Base-by-base conservation (phyloP, 2,888 invertebrate genomes). In the Spialia ferax region DNA sequence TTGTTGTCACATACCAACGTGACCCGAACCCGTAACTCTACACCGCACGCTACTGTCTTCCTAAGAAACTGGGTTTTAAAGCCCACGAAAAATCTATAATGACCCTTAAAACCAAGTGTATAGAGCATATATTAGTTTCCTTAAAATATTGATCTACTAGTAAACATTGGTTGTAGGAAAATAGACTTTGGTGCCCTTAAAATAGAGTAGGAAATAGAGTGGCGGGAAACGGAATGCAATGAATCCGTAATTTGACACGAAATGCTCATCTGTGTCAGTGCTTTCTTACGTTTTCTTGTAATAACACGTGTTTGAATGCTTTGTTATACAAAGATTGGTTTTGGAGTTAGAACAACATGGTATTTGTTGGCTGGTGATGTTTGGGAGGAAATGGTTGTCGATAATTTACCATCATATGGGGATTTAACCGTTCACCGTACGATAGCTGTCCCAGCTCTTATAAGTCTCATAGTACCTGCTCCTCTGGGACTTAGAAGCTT, bases 241-340 rank as follows among this genome's bases (percentile, higher is more conserved):
- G 81, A 85, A 88, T 87, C 83, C 78, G 88, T 85, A 88, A 89
- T 77, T 79, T 77, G 86, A 85, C 78, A 79, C 84, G 79, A 79
- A 83, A 84, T 79, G 81, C 59, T 65, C 65, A 65, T 65, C 77
- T 79, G 77, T 80, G 86, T 84, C 84, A 84, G 83, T 82, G 83
- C 76, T 81, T 84, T 83, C 82, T 81, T 79, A 73, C 57, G 15
- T 75, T 79, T 65, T 71, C 68, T 73, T 69, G 50, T 71, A 59
- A 52, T 65, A 59, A 65, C 65, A 65, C 65, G 65, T 65, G 59
- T 65, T 65, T 64, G 64, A 42, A 59, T 35, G 65, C 52, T 59
- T 65, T 65, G 65, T 65, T 59, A 13, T 15, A 57, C 15, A 52
- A 26, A 48, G 32, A 35, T 64, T 59, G 22, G 57, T 32, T 63